These are phyloP conservation scores for Phaetusa simplex DNA, from an alignment of 2,113 vertebrate species.

Conservation along the genomic window DNA sequence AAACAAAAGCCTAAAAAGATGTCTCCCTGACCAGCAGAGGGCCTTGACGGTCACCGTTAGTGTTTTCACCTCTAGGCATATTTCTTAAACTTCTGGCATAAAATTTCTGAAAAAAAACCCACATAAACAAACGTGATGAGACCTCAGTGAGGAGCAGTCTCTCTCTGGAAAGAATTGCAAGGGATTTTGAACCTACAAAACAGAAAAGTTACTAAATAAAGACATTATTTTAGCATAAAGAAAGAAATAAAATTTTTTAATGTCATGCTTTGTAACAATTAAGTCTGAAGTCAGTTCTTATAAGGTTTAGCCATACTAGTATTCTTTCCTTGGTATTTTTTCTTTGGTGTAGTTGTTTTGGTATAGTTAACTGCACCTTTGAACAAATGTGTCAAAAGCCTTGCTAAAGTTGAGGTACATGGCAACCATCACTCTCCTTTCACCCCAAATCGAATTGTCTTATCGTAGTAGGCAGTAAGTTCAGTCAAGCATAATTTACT, in stretches of 20 bases:
- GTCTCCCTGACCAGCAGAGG: background rate
- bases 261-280: background rate
- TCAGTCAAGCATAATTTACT: background rate
- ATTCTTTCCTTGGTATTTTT: background rate
- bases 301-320: background rate
- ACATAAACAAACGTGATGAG: background rate
- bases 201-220: background rate
- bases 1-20: background rate
- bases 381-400: background rate
- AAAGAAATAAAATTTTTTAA: background rate
- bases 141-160: background rate
- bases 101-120: background rate
- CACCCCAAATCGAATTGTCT: background rate
- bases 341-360: background rate
- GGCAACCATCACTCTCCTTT: background rate
- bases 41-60: background rate
- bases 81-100: background rate
- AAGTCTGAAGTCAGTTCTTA: background rate
- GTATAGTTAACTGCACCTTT: background rate
- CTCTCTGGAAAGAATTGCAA: background rate
- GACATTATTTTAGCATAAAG: background rate
- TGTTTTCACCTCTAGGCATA: conserved; percentile 14
- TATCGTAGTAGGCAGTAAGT: background rate
- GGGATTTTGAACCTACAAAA: background rate
- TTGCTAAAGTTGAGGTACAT: background rate